These are phyloP conservation scores for Drosophila nasuta DNA, from an alignment of 1,140 invertebrate genomes.

Conservation along the genomic window DNA sequence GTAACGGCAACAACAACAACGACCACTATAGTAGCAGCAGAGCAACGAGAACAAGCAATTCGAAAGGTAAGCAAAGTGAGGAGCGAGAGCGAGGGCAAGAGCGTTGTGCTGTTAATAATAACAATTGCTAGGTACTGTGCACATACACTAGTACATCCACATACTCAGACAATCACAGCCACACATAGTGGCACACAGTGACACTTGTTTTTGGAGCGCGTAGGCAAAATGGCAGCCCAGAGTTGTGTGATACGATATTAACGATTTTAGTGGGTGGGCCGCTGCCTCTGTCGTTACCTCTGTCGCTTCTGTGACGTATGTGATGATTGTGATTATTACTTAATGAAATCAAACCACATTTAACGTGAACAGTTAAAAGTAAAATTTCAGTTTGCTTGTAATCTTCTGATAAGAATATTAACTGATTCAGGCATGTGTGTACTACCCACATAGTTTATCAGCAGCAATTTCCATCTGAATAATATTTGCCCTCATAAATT, in stretches of 20 bases:
- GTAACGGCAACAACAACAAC: slow-evolving; percentile 42
- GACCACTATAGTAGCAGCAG: slow-evolving; percentile 5
- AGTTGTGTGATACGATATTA: slow-evolving; percentile 23
- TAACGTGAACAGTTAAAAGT: slow-evolving; percentile 10
- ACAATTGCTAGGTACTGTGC: slow-evolving; percentile 70
- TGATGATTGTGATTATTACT: slow-evolving; percentile 35
- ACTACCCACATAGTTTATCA: slow-evolving; percentile 8
- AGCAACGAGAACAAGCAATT: slow-evolving; percentile 51
- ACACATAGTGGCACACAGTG: slow-evolving; percentile 31
- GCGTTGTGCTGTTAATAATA: slow-evolving; percentile 67
- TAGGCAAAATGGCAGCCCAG: slow-evolving; percentile 73
- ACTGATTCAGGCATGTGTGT: slow-evolving; percentile 1
- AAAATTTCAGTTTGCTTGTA: neutral
- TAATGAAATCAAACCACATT: slow-evolving; percentile 39
- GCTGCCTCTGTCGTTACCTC: neutral
- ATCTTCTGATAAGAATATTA: slow-evolving; percentile 45
- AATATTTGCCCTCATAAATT: slow-evolving; percentile 29
- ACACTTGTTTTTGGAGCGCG: slow-evolving; percentile 61
- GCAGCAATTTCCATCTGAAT: slow-evolving; percentile 29
- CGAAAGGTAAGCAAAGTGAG: slow-evolving; percentile 67
- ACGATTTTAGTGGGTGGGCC: slow-evolving; percentile 55
- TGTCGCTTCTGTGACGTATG: slow-evolving; percentile 16
- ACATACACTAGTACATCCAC: neutral
- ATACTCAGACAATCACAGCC: slow-evolving; percentile 36
- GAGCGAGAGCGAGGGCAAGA: slow-evolving; percentile 29